Percentiles rank a stretch among this genome's conserved stretches.
These are phyloP conservation scores for Manduca sexta DNA, from an alignment of 1,140 invertebrate genomes.

Conservation along the genomic window DNA sequence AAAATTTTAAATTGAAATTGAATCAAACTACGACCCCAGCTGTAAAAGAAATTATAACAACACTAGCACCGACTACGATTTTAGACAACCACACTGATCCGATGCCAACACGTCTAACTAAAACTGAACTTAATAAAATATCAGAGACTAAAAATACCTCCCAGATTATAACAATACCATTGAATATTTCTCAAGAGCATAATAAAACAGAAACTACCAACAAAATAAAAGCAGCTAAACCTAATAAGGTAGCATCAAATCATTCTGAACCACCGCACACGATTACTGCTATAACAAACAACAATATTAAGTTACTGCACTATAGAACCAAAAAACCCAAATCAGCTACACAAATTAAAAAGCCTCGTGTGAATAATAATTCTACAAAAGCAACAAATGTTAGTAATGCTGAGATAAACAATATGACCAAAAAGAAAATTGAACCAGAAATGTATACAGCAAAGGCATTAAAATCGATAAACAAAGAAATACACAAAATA, in stretches of 20 bases:
- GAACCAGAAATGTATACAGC: conserved; percentile 25
- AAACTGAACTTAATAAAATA: not conserved
- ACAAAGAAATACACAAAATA: conserved; percentile 72
- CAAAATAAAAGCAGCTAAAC: not conserved
- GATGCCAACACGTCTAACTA: not conserved
- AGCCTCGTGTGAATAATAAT: conserved; percentile 30
- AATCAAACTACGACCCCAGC: too few species aligned
- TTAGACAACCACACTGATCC: not conserved
- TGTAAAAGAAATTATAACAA: not conserved
- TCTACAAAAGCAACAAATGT: conserved; percentile 27
- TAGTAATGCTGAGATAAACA: conserved; percentile 21
- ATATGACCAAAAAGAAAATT: conserved; percentile 38
- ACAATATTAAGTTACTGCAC: conserved; percentile 53
- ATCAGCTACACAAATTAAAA: conserved; percentile 48
- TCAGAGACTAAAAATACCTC: not conserved
- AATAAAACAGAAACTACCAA: too few species aligned
- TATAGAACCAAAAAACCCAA: conserved; percentile 59
- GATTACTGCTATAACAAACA: conserved; percentile 55
- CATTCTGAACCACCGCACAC: conserved; percentile 30
- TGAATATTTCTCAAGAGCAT: conserved; percentile 4
- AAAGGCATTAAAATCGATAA: conserved; percentile 70
- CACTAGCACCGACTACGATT: not conserved
- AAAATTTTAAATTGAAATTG: conserved; percentile 15
- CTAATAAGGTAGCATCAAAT: not conserved
- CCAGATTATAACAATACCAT: not conserved